phyloP scores from a whole-genome alignment of 2,113 vertebrate genomes.

The Martes martes region DNA sequence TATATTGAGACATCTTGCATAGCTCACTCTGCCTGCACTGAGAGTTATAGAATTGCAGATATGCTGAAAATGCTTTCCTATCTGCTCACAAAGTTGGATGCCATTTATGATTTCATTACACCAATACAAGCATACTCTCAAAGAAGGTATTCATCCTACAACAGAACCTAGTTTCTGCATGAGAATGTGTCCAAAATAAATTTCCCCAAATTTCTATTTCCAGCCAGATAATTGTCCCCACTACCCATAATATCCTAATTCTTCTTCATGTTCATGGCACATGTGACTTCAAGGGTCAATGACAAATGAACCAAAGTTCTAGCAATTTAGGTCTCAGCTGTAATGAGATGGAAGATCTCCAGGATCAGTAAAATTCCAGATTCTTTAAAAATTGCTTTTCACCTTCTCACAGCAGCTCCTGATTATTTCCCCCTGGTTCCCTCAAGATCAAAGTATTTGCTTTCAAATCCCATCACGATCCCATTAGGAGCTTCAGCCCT shows the following conservation, averaged over 20 bases:
- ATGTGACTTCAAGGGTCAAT: neutral
- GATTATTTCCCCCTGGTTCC: neutral
- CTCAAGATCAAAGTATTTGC: conserved; percentile 2
- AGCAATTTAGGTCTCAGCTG: neutral
- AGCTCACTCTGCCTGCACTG: neutral
- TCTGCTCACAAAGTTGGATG: neutral
- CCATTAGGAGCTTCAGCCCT: neutral
- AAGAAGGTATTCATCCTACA: neutral
- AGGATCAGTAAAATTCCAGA: conserved; percentile 32
- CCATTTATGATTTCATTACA: neutral
- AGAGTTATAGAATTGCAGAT: neutral
- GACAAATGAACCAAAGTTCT: conserved; percentile 26
- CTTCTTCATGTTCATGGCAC: neutral
- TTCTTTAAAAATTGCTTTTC: conserved; percentile 38
- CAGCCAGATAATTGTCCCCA: neutral
- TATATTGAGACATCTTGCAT: neutral
- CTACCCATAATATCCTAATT: neutral
- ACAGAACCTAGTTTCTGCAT: neutral
- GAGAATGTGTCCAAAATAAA: neutral
- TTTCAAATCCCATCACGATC: neutral
- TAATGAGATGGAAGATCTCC: conserved; percentile 47
- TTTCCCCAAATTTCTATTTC: conserved; percentile 9
- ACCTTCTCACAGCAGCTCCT: neutral
- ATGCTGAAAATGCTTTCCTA: neutral
- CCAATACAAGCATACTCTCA: neutral